phyloP scores from a whole-genome alignment of 2,888 invertebrate species.

The Habrosyne pyritoides region DNA sequence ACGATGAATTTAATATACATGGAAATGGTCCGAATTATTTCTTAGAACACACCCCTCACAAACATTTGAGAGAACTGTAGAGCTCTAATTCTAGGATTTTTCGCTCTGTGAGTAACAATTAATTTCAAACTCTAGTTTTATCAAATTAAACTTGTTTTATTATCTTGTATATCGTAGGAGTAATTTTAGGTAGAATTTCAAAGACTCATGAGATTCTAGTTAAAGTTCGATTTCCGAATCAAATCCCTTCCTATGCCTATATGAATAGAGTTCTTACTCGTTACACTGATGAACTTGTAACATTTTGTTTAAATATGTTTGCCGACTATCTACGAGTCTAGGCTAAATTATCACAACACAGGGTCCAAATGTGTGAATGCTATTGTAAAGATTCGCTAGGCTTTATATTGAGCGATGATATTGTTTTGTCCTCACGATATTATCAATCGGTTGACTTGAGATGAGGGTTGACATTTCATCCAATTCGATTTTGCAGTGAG shows the following conservation, averaged over 20 bases:
- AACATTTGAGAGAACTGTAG: neutral
- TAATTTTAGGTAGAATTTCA: slow-evolving; percentile 27
- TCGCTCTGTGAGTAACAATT: neutral
- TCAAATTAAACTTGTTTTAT: slow-evolving; percentile 48
- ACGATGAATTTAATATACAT: neutral
- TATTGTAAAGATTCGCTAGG: neutral
- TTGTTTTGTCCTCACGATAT: slow-evolving; percentile 14
- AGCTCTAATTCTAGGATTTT: too few species aligned
- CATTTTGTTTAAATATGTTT: slow-evolving; percentile 45
- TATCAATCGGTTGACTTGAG: slow-evolving; percentile 26
- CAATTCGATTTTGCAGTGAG: slow-evolving; percentile 21
- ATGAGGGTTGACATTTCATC: slow-evolving; percentile 45
- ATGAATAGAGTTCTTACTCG: slow-evolving; percentile 15
- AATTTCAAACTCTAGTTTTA: slow-evolving; percentile 25
- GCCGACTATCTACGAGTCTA: slow-evolving; percentile 35
- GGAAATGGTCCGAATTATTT: neutral
- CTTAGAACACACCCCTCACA: neutral
- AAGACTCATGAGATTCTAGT: slow-evolving; percentile 33
- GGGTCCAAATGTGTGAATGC: slow-evolving; percentile 2
- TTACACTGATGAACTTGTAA: slow-evolving; percentile 36
- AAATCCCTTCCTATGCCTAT: slow-evolving; percentile 1
- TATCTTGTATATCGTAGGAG: slow-evolving; percentile 36
- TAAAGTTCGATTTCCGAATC: slow-evolving; percentile 28
- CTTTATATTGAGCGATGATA: neutral
- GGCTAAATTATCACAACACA: slow-evolving; percentile 19